These are phyloP conservation scores for Phalacrocorax brasilianus DNA, from an alignment of 2,113 vertebrate species.

Conservation along the genomic window DNA sequence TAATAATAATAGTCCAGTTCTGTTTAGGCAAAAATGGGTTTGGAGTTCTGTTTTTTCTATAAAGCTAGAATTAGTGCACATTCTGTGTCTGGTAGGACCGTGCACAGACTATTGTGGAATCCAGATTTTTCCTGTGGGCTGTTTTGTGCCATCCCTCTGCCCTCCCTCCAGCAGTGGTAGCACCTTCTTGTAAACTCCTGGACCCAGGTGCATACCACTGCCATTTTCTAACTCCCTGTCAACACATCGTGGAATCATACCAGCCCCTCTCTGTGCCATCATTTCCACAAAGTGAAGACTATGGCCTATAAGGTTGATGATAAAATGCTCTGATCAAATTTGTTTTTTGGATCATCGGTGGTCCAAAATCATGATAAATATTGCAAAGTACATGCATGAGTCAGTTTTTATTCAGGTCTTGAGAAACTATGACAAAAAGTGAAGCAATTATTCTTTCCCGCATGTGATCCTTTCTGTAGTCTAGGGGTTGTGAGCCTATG, in stretches of 20 bases:
- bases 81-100: not conserved
- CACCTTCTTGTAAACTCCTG: not conserved
- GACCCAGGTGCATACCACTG: not conserved
- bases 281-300: not conserved
- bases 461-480: not conserved
- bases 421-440: not conserved
- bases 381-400: not conserved
- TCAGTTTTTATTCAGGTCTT: not conserved
- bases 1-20: not conserved
- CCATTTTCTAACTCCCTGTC: not conserved
- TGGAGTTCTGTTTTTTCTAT: not conserved
- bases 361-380: not conserved
- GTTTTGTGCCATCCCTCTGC: not conserved
- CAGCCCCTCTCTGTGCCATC: not conserved
- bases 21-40: not conserved
- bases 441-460: not conserved
- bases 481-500: not conserved
- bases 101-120: not conserved
- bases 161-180: accelerated
- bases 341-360: not conserved
- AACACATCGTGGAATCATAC: accelerated
- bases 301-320: not conserved
- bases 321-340: not conserved
- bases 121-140: not conserved
- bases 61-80: not conserved